Base-by-base conservation (phyloP, 2,888 invertebrate species). In the Scaptomyza tumidula region DNA sequence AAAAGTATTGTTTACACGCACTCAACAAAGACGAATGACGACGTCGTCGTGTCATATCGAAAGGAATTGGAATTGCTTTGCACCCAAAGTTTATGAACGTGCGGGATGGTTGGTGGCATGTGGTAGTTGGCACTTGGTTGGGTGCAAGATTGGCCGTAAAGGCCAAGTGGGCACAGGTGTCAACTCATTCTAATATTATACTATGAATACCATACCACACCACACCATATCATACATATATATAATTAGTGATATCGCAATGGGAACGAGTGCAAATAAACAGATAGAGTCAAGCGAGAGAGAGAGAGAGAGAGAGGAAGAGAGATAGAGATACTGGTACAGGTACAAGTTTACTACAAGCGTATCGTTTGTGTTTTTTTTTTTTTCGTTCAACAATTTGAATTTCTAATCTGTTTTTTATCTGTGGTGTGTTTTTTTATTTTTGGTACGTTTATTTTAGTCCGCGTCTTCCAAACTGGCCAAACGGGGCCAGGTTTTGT, bases 351-450 rank as follows among this genome's bases (percentile, higher is more conserved):
- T 6, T 14, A 39, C 33, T 46, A 56, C 50, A 33, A 66, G 66
- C 66, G 27, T 45, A 11, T 49, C 58, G 58, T 37, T 59, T 63
- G 33, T 57, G 3, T 13, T 39, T 14, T 7, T 14, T 39, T 39
- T 14, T 39, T 53, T 59, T 60, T 37, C 19, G n/a, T 69, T 55
- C 48, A 77, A 75, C 86, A 83, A 41, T 86, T 84, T 84, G 78
- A 84, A 88, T 88, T 84, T 84, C 83, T 84, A 88, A 86, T 86
- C 83, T 75, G 78, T 77, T 87, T 87, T 80, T 78, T 63, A 81
- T 83, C 82, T 84, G 54, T 27, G 56, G n/a, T n/a, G n/a, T n/a
- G n/a, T n/a, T 35, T 35, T 56, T 59, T 48, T 39, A 9, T 59
- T 14, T 44, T 60, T 63, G 60, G 44, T 64, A 55, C 44, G 59